Base-by-base conservation (phyloP, 2,888 invertebrate species). In the Ferdinandea cuprea region DNA sequence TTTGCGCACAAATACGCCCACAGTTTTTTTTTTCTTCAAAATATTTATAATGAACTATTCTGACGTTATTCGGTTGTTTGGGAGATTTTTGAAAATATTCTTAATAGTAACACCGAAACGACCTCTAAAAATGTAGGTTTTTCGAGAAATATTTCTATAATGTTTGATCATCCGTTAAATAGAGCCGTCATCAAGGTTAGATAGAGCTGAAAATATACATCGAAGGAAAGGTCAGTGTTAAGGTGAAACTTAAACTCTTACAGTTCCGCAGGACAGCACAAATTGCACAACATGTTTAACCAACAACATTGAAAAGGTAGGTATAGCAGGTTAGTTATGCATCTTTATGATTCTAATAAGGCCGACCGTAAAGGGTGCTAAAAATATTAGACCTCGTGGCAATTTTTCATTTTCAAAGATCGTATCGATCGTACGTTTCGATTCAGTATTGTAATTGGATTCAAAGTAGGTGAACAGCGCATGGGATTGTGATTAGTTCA, bases 21-120 rank as follows among this genome's bases (percentile, higher is more conserved):
- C 68, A 11, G 44, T 65, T 21, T 25, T 50, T 15, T 48, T 40
- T 65, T 21, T 25, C 42, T 15, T 48, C 52, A 59, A 78, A 78
- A 59, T 71, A 58, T 78, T 65, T 65, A 52, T 21, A 61, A 52
- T 5, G 65, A 54, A 40, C 13, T 19, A 13, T 35, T 21, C 19
- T 2, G 15, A 32, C 5, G 30, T n/a, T 19, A 19, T 40, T 42
- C 28, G 21, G 40, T 68, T 56, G 35, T n/a, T 63, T 4, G 8
- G 30, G n/a, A 3, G 40, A 25, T 54, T 37, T 56, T 30, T 19
- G 19, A 9, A n/a, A 13, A 58, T 42, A 15, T 73, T 46, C 35
- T 37, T 63, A 72, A 63, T n/a, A n/a, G n/a, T 63, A 54, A 73
- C 73, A 63, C 63, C 54, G 37, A 61, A 25, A 56, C 28, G 73